A percentile compares a stretch with the other conserved stretches of the same genome.
These are phyloP conservation scores for Scopus umbretta DNA, from an alignment of 2,113 vertebrate species.

Conservation along the genomic window DNA sequence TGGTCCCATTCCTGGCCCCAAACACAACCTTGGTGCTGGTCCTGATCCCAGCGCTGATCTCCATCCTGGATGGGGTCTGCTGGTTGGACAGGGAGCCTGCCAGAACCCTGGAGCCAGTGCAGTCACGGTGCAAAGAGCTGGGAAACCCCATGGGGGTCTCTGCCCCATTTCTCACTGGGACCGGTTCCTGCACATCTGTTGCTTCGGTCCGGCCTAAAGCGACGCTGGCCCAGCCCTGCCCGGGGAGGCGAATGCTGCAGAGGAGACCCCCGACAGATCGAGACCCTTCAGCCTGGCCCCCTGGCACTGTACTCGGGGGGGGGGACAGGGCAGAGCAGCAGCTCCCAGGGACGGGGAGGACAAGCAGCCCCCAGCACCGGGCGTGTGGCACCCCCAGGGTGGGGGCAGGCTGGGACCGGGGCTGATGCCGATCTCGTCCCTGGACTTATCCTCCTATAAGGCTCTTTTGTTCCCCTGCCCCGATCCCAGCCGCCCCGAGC, in stretches of 20 bases:
- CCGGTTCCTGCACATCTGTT: neutral
- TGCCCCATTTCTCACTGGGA: neutral
- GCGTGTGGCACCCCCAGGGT: no score
- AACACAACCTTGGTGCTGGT: neutral
- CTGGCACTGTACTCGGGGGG: neutral
- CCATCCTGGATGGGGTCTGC: neutral
- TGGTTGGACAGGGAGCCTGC: neutral
- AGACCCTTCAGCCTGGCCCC: neutral
- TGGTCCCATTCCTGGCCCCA: neutral
- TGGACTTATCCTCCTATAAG: neutral
- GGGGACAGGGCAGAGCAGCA: neutral
- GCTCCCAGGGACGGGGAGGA: neutral
- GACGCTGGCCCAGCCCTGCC: neutral
- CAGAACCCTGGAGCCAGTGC: neutral
- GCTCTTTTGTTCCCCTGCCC: conserved; percentile 40
- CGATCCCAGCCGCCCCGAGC: conserved; percentile 16
- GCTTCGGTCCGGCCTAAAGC: neutral
- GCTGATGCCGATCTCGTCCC: neutral
- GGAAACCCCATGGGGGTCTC: fast-evolving
- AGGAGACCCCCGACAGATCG: neutral
- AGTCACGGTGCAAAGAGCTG: neutral
- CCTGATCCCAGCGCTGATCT: neutral
- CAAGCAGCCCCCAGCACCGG: neutral
- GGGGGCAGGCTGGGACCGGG: neutral
- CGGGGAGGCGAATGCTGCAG: neutral